phyloP scores from a whole-genome alignment of 2,113 vertebrate species.

The Telmatochromis brachygnathus region DNA sequence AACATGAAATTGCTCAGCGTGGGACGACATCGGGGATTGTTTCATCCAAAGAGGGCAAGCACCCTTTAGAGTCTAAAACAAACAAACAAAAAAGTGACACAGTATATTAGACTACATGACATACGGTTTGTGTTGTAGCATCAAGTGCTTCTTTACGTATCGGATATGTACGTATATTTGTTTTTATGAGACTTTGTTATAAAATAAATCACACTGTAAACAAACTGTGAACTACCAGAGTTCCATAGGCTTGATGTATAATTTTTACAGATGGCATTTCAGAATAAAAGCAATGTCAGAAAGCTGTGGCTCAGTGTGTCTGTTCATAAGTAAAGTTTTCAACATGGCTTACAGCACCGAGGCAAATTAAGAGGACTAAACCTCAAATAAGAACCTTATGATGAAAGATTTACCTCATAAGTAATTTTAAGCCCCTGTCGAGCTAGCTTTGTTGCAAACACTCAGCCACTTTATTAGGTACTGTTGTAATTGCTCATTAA shows the following conservation, averaged over 20 bases:
- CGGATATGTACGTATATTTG: slow-evolving; percentile 20
- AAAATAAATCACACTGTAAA: slow-evolving; percentile 52
- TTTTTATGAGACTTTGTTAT: slow-evolving; percentile 61
- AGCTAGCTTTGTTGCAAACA: not conserved
- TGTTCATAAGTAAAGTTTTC: not conserved
- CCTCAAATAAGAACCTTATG: not conserved
- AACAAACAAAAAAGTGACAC: not conserved
- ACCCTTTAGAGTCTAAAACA: slow-evolving; percentile 19
- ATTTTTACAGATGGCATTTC: slow-evolving; percentile 76
- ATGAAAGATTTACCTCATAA: not conserved
- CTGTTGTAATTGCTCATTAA: not conserved
- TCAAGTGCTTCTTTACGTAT: slow-evolving; percentile 58
- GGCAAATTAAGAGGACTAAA: not conserved
- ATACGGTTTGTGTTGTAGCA: slow-evolving; percentile 55
- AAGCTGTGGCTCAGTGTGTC: not conserved
- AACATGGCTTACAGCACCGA: not conserved
- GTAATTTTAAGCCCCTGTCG: not conserved
- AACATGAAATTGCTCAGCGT: not conserved
- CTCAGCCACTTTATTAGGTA: not conserved
- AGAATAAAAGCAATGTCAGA: slow-evolving; percentile 71
- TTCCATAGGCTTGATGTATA: slow-evolving; percentile 67
- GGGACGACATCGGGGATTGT: not conserved
- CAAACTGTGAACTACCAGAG: slow-evolving; percentile 51
- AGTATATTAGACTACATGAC: not conserved
- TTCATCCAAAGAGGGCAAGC: slow-evolving; percentile 44